Base-by-base conservation (phyloP, 2,888 invertebrate species). In the Nomada hirtipes region DNA sequence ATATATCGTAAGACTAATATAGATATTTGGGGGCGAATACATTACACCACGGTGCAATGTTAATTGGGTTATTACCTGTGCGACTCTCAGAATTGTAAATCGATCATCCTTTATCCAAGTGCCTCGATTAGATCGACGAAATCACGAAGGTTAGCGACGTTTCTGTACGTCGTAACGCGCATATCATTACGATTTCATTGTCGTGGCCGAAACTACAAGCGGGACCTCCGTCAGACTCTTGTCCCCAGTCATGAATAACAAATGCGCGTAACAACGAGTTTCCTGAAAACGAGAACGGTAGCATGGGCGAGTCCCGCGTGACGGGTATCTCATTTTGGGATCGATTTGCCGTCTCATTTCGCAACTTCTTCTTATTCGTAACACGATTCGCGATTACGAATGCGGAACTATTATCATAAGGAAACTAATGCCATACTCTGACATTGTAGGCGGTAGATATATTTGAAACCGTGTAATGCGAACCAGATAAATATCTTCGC, bases 241-340 rank as follows among this genome's bases (percentile, higher is more conserved):
- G 69, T 68, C 82, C 64, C 61, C 15, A 23, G 52, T 87, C 88
- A 76, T 88, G 87, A 88, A 88, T 88, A 86, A 85, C 75, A 86
- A 88, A 79, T 68, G 70, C 82, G 69, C 79, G 80, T 81, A 76
- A 52, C 72, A 68, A 70, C 78, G 83, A 57, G 57, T 84, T 86
- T 88, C 75, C 82, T 76, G 84, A 84, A 86, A 84, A 84, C 63
- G 76, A 79, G 83, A 85, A 83, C 75, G 74, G 60, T 20, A 79
- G 59, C 74, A 79, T 79, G 72, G 79, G 83, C 80, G 81, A 85
- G 88, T 85, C 82, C 76, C 77, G 85, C 84, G 69, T 85, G 85
- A 84, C 81, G 79, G 85, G 72, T 83, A 63, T 68, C 85, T 61
- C 47, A 72, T 78, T 86, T 81, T 81, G 29, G 75, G 70, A 87